A percentile compares a stretch with the other conserved stretches of the same genome.
Evolutionary conservation across 2,113 vertebrate genomes (phyloP).

Genomic region (Onychostruthus taczanowskii): DNA sequence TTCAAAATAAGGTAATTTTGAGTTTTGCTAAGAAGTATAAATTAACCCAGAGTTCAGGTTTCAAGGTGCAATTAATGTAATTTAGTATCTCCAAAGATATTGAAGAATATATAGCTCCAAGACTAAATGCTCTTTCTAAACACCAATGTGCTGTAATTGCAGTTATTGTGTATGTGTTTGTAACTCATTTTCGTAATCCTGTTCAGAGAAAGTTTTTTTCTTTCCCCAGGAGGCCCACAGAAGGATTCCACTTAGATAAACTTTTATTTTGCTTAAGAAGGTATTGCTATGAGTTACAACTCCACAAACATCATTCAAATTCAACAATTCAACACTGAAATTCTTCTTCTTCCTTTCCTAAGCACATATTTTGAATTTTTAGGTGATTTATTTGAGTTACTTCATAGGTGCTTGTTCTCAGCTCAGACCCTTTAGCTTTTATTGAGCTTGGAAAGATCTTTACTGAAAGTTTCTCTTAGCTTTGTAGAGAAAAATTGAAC

Average conservation of each 20-base stretch:
- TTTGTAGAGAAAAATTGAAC: not conserved
- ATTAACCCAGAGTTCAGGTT: not conserved
- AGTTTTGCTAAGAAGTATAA: not conserved
- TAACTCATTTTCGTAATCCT: not conserved
- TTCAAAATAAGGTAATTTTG: not conserved
- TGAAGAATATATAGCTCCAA: not conserved
- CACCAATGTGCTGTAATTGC: not conserved
- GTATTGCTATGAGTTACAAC: not conserved
- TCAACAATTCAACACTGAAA: not conserved
- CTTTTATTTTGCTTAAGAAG: not conserved
- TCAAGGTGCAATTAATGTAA: not conserved
- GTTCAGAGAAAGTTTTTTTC: not conserved
- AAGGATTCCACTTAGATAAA: not conserved
- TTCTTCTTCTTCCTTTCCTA: not conserved
- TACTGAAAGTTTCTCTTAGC: not conserved
- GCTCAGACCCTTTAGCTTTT: not conserved
- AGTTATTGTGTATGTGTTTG: not conserved
- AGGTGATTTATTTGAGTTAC: not conserved
- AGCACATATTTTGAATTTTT: not conserved
- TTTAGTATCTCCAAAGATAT: not conserved
- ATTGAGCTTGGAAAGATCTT: not conserved
- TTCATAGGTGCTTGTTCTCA: not conserved
- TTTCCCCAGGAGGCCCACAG: not conserved
- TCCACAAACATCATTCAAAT: not conserved
- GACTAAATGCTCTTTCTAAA: not conserved